Percentiles rank a stretch among this genome's conserved stretches.
phyloP scores from a whole-genome alignment of 2,797 vertebrate genomes.

The Calcarius lapponicus region DNA sequence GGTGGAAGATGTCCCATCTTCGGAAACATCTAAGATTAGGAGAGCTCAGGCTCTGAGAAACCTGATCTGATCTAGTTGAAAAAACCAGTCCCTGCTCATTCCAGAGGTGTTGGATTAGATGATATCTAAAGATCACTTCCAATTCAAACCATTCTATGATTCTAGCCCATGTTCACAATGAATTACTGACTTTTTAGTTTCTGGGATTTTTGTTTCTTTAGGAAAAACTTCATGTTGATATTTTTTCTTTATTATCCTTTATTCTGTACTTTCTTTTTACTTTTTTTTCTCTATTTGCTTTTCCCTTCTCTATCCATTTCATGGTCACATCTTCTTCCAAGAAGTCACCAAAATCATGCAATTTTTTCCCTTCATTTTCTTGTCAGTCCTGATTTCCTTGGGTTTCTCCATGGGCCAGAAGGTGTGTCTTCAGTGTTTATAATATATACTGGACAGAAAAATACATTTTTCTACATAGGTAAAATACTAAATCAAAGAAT shows the following conservation, averaged over 20 bases:
- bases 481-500: not conserved
- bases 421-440: not conserved
- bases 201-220: not conserved
- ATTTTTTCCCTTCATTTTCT: not conserved
- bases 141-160: not conserved
- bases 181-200: not conserved
- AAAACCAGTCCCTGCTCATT: not conserved
- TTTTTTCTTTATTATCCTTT: not conserved
- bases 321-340: not conserved
- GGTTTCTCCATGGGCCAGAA: not conserved
- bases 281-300: not conserved
- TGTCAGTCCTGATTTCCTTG: not conserved
- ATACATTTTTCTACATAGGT: not conserved
- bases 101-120: not conserved
- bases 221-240: not conserved
- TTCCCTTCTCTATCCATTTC: not conserved
- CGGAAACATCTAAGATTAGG: not conserved
- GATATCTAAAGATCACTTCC: not conserved
- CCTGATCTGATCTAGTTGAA: not conserved
- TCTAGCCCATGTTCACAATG: not conserved
- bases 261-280: not conserved
- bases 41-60: not conserved
- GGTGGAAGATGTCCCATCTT: not conserved
- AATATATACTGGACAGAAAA: not conserved
- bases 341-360: not conserved